These are phyloP conservation scores for Zaprionus gabonicus DNA, from an alignment of 1,140 invertebrate genomes.

Conservation along the genomic window DNA sequence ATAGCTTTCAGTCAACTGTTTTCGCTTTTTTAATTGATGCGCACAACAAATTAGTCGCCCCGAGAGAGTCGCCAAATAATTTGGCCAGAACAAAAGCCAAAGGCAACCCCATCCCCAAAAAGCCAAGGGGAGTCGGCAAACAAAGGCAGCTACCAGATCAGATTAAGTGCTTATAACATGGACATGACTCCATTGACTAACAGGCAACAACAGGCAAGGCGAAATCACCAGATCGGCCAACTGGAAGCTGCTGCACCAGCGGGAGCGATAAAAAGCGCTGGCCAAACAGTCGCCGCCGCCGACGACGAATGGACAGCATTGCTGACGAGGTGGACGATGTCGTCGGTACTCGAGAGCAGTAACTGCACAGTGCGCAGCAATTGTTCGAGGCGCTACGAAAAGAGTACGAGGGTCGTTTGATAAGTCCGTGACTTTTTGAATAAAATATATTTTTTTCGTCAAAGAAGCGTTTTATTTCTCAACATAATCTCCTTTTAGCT, in stretches of 20 bases:
- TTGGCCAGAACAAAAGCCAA: conserved; percentile 24
- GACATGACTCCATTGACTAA: conserved; percentile 79
- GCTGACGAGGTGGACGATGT: conserved; percentile 15
- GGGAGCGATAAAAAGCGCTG: conserved; percentile 35
- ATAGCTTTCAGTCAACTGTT: conserved; percentile 77
- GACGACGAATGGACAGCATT: conserved; percentile 55
- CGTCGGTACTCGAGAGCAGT: neutral
- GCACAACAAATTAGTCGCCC: conserved; percentile 69
- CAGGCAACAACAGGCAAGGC: conserved; percentile 48
- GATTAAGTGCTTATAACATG: conserved; percentile 82
- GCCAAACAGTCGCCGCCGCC: conserved; percentile 34
- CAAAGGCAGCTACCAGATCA: conserved; percentile 69
- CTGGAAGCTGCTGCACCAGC: conserved; percentile 20
- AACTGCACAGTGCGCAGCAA: neutral
- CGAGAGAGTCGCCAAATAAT: conserved; percentile 68
- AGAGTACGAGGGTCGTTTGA: too few species aligned
- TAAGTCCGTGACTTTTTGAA: too few species aligned
- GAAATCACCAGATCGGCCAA: conserved; percentile 26
- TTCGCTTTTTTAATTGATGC: conserved; percentile 69
- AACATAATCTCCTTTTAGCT: too few species aligned
- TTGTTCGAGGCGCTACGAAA: neutral
- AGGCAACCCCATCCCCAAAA: conserved; percentile 9
- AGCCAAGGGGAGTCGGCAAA: conserved; percentile 39
- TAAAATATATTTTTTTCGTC: too few species aligned
- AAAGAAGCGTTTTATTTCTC: too few species aligned